Base-by-base conservation (phyloP, 92 coral and sea anemone genomes). In the Porites cylindrica region DNA sequence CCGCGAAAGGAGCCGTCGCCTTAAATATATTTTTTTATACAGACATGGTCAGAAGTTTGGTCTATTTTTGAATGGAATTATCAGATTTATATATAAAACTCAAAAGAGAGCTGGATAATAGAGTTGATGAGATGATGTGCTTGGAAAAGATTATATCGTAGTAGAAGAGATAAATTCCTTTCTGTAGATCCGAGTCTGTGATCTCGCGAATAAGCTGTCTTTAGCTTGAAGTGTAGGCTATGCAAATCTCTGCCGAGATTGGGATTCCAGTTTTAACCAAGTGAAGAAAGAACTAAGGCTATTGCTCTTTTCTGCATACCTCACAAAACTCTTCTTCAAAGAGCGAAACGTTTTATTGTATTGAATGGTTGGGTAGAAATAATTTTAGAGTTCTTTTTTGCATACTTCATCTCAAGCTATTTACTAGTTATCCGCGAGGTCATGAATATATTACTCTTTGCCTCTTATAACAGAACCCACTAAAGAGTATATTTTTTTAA, bases 401-500 rank as follows among this genome's bases (percentile, higher is more conserved):
- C 47, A 38, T 38, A 38, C 47, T 38, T 38, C 47, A 38, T 38
- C 3, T 38, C 47, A 38, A 38, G 47, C 47, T 38, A 62, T 18
- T 18, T 62, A 0, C 20, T 14, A 19, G 17, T 62, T 13, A 17
- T 16, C 66, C 66, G 66, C 20, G 66, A 62, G 66, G 6, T 14
- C 7, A 62, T 13, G 7, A 62, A 17, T 14, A 0, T 38, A 4
- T 4, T 38, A 38, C 47, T 38, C 32, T 10, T 18, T 7, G 21
- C 21, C 66, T 62, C n/a, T 62, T 62, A 10, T 62, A 62, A 18
- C 18, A 62, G n/a, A 16, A 62, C 38, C 26, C 18, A 51, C 54
- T 38, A 73, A 54, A 73, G 66, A 62, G 66, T 16, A 20, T 51
- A 51, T 73, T 50, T 73, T 73, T 73, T 73, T 73, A 72, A 59